phyloP scores from a whole-genome alignment of 1,140 invertebrate species.

The Zophobas morio region DNA sequence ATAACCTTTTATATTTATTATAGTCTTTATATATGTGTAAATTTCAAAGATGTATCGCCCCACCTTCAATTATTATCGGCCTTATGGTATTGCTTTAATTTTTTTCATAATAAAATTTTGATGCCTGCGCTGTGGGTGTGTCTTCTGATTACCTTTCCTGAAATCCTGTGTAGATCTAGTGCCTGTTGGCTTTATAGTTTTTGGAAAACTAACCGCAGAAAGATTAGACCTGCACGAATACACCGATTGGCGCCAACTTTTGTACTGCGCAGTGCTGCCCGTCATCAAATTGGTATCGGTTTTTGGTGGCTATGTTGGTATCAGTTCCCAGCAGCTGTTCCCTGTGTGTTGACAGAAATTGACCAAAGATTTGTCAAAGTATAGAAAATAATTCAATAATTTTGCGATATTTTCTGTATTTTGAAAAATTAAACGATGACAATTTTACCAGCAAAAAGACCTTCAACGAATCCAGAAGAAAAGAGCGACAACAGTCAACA shows the following conservation, averaged over 20 bases:
- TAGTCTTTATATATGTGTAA: conserved; percentile 33
- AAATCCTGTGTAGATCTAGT: no score
- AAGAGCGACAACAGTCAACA: conserved; percentile 60
- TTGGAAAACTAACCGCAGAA: no score
- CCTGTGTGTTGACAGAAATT: conserved; percentile 32
- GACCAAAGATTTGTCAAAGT: conserved; percentile 32
- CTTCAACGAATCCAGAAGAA: conserved; percentile 62
- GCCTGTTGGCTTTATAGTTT: no score
- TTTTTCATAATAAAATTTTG: conserved; percentile 36
- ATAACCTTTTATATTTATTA: conserved; percentile 50
- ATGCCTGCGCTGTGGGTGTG: conserved; percentile 2
- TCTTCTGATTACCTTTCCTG: no score
- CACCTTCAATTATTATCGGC: conserved; percentile 36
- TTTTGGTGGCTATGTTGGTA: conserved; percentile 4
- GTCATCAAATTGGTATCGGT: neutral
- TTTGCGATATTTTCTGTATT: conserved; percentile 39
- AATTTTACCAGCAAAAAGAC: conserved; percentile 64
- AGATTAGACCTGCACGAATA: neutral
- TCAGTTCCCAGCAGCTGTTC: conserved; percentile 24
- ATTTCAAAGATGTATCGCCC: conserved; percentile 35
- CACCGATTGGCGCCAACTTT: neutral
- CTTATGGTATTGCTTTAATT: conserved; percentile 36
- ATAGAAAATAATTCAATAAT: conserved; percentile 43
- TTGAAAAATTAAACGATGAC: conserved; percentile 60
- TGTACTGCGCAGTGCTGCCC: neutral